These are phyloP conservation scores for Carpatolechia fugitivella DNA, from an alignment of 2,888 invertebrate species.

Conservation along the genomic window DNA sequence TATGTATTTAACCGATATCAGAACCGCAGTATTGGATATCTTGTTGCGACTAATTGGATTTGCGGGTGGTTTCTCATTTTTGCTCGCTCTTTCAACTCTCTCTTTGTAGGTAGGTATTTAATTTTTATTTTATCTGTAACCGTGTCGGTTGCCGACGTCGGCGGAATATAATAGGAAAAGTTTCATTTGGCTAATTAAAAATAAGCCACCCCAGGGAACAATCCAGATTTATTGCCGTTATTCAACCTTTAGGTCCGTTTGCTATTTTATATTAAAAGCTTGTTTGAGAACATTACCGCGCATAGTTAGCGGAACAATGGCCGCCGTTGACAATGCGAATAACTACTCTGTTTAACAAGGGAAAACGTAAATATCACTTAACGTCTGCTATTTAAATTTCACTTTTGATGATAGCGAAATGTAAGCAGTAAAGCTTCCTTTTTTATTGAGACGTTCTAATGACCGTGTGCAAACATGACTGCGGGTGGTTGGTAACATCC, in stretches of 20 bases:
- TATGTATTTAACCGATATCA: constrained; percentile 49
- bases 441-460: neutral
- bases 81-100: constrained; percentile 41
- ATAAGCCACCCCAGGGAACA: constrained; percentile 61
- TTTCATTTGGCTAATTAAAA: constrained; percentile 76
- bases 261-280: constrained; percentile 53
- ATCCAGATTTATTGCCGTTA: constrained; percentile 64
- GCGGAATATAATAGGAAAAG: constrained; percentile 68
- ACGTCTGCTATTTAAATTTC: constrained; percentile 21
- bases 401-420: neutral
- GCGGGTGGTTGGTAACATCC: constrained; percentile 1
- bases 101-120: constrained; percentile 58
- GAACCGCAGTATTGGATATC: constrained; percentile 55
- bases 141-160: constrained; percentile 42
- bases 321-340: constrained; percentile 48
- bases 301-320: constrained; percentile 50
- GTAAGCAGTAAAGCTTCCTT: neutral
- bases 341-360: constrained; percentile 39
- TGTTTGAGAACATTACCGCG: constrained; percentile 46
- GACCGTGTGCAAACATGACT: neutral
- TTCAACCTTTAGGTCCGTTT: constrained; percentile 51
- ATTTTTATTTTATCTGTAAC: constrained; percentile 63
- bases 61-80: constrained; percentile 55
- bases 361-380: constrained; percentile 31
- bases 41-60: constrained; percentile 65